A percentile compares a stretch with the other conserved stretches of the same genome.
Evolutionary conservation across 2,888 invertebrate species (phyloP).

Genomic region (Lasius platythorax): DNA sequence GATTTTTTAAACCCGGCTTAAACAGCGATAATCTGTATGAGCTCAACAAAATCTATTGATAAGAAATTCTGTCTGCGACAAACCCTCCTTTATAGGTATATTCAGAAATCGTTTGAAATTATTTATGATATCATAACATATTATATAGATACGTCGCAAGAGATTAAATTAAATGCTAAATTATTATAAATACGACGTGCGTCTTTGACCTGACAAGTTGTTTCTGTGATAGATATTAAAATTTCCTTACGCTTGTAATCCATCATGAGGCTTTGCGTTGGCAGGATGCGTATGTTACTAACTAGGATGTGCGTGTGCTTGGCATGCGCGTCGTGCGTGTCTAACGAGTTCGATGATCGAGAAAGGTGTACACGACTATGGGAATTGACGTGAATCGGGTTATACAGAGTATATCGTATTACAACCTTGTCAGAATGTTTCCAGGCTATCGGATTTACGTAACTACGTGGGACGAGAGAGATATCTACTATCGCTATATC

Average conservation of each 20-base stretch:
- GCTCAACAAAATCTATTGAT: background rate
- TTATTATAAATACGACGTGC: slow-evolving; percentile 33
- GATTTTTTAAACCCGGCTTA: slow-evolving; percentile 1
- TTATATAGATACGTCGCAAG: background rate
- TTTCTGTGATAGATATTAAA: slow-evolving; percentile 23
- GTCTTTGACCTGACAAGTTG: slow-evolving; percentile 13
- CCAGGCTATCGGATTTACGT: slow-evolving; percentile 35
- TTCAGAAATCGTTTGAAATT: slow-evolving; percentile 9
- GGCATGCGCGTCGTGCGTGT: slow-evolving; percentile 50
- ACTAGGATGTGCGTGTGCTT: slow-evolving; percentile 36
- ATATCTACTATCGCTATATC: background rate
- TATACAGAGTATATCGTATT: slow-evolving; percentile 67
- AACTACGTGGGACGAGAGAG: background rate
- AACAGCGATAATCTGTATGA: background rate
- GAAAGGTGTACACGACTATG: slow-evolving; percentile 59
- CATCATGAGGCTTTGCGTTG: slow-evolving; percentile 26
- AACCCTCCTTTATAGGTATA: background rate
- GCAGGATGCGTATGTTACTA: slow-evolving; percentile 48
- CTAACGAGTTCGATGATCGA: slow-evolving; percentile 69
- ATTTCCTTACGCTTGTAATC: slow-evolving; percentile 16
- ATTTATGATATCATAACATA: background rate
- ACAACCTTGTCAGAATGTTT: slow-evolving; percentile 59
- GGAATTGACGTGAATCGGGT: slow-evolving; percentile 62
- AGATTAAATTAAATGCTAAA: slow-evolving; percentile 27
- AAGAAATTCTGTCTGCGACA: background rate